Conservation (phyloP, 1,140 invertebrate species). For the Rhyzopertha dominica region DNA sequence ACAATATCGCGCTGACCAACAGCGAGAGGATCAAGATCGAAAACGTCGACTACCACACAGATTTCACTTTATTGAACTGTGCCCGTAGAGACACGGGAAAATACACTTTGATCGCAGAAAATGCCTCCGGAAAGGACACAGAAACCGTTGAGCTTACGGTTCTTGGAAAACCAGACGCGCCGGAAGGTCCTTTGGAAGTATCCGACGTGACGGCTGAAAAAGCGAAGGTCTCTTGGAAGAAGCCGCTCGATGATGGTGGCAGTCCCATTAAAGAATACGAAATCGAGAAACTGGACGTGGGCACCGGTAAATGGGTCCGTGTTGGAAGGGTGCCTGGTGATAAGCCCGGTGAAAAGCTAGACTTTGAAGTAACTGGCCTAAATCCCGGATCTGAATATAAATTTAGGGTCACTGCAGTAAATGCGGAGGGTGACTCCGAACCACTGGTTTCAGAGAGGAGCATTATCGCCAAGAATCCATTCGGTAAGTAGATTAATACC, state of each 20-base stretch:
- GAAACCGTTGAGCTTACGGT: conserved; percentile 90
- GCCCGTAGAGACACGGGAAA: conserved; percentile 85
- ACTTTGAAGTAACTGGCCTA: conserved; percentile 85
- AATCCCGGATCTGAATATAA: conserved; percentile 91
- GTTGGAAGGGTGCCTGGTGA: conserved; percentile 73
- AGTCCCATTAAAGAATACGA: conserved; percentile 91
- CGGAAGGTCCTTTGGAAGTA: conserved; percentile 86
- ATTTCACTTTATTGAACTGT: conserved; percentile 78
- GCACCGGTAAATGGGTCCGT: conserved; percentile 84
- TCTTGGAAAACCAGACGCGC: conserved; percentile 76
- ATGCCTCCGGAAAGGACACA: conserved; percentile 81
- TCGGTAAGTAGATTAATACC: conserved; percentile 57
- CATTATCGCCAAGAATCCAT: conserved; percentile 94
- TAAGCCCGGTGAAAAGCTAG: conserved; percentile 52
- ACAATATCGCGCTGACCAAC: conserved; percentile 73
- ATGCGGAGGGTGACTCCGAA: conserved; percentile 94
- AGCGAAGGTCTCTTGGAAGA: conserved; percentile 84
- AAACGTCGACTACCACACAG: conserved; percentile 86
- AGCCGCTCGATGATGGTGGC: conserved; percentile 91
- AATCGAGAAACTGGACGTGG: conserved; percentile 90
- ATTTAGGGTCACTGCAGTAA: conserved; percentile 93
- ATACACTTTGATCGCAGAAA: conserved; percentile 85
- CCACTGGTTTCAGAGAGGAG: conserved; percentile 79
- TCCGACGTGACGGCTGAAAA: conserved; percentile 79
- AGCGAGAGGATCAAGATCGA: conserved; percentile 85